Base-by-base conservation (phyloP, 1,140 invertebrate genomes). In the Hestina assimilis region DNA sequence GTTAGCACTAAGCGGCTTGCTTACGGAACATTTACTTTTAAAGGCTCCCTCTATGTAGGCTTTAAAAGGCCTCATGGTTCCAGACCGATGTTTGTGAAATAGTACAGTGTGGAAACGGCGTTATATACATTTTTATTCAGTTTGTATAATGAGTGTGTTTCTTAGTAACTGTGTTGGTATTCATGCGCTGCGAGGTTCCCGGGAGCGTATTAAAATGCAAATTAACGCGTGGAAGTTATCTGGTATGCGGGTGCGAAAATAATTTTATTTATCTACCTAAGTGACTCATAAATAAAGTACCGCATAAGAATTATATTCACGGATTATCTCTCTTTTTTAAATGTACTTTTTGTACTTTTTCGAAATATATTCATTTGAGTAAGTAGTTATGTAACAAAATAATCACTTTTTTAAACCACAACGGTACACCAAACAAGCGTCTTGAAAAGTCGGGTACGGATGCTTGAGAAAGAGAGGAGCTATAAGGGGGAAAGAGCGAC, bases 1-100 rank as follows among this genome's bases (percentile, higher is more conserved):
- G 55, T 43, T 43, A 41, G 55, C 24, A 19, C 46, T 33, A 56
- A 31, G 40, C 41, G 42, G 21, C 21, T 40, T 28, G 40, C 45
- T 51, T 41, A 57, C 45, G 54, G 35, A 40, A 48, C 45, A 47
- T 57, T 57, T 48, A 47, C 21, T 57, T 48, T 40, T 42, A 57
- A 57, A 57, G 40, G 54, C 54, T 35, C 28, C 38, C 29, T 38
- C 31, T 57, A 42, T 38, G 20, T 19, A 20, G 26, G 46, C 45
- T 57, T 46, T 28, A 4, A 54, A 54, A 54, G 17, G 42, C 42
- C 31, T 35, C 31, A 23, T 6, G 38, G 19, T 41, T 52, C 15
- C 17, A 52, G 38, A 24, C 21, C 23, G 42, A 45, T 26, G 11
- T 45, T 45, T 28, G 3, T 26, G 42, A 17, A 38, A 38, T 9